Evolutionary conservation across 2,113 vertebrate species (phyloP), one percentile per base, ranked within the genome.

Genomic region (Sialia sialis): DNA sequence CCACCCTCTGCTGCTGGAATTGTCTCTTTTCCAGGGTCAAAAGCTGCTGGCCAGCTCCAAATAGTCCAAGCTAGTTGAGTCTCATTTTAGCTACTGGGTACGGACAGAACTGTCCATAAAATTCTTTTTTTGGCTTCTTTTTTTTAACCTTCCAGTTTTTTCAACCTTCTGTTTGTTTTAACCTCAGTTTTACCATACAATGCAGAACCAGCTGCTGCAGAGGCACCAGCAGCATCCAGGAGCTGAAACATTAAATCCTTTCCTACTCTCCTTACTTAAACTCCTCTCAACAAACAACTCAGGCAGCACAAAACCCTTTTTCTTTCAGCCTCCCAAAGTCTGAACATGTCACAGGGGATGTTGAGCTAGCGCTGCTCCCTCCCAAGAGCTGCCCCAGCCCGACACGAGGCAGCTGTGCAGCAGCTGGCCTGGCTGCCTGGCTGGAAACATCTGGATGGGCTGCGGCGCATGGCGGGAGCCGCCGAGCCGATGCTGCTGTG

Each of bases 361-460:
- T 18, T 25, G 77, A 67, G 68, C 38, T 29, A 10, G 26, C 16
- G 3, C 68, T 26, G 55, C 77, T 72, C 77, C 68, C 38, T 11
- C 83, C 22, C 64, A 52, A 68, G 76, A 90, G 87, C 77, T 84
- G 75, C 70, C 85, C 66, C 80, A 95, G 95, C 88, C 90, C 17
- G 58, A 51, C 91, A 48, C 4, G 58, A 90, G 83, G 91, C 97
- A 98, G 96, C 93, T 98, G 96, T 92, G 74, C 62, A 46, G 88
- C 97, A 98, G 96, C 96, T 98, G 97, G 95, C 60, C 87, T 94
- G 96, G 86, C 94, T 55, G 82, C 82, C 84, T 89, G 91, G 49
- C 7, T 93, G 93, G 91, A 90, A 97, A 97, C 97, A 97, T 97
- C 97, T 97, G 97, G 94, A 44, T 92, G 94, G 80, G 87, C 93